Conservation (phyloP, 2,797 vertebrate genomes). For the Xerus rutilus region DNA sequence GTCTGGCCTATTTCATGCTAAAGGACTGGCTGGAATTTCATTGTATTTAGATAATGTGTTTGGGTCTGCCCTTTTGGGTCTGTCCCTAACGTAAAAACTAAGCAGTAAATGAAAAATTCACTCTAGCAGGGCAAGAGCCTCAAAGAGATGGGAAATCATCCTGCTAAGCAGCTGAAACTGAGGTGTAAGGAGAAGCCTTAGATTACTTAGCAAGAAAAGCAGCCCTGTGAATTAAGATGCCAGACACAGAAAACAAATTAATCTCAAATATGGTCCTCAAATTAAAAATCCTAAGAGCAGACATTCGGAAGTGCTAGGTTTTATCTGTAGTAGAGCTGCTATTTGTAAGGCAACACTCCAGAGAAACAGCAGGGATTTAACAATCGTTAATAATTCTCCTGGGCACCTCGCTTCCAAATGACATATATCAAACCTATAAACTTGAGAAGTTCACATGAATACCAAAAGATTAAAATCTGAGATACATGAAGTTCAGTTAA, state of each 20-base stretch:
- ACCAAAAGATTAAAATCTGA: constrained; percentile 57
- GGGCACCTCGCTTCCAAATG: constrained; percentile 39
- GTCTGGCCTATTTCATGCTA: constrained; percentile 28
- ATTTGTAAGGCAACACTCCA: not conserved
- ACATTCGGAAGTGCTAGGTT: constrained; percentile 39
- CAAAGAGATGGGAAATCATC: not conserved
- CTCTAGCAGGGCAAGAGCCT: not conserved
- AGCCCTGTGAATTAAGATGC: not conserved
- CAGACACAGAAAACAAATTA: not conserved
- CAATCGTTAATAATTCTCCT: constrained; percentile 47
- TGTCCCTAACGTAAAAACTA: constrained; percentile 1
- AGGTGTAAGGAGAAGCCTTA: not conserved
- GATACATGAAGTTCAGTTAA: constrained; percentile 25
- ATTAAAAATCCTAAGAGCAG: constrained; percentile 52
- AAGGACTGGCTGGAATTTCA: constrained; percentile 17
- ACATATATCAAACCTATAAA: constrained; percentile 53
- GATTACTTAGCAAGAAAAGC: not conserved
- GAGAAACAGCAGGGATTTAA: not conserved
- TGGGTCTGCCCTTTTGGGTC: not conserved
- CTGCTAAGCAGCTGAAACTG: not conserved
- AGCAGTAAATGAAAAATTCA: constrained; percentile 10
- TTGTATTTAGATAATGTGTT: not conserved
- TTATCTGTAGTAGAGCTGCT: not conserved
- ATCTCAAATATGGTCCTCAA: constrained; percentile 20
- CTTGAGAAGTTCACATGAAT: not conserved